phyloP scores from a whole-genome alignment of 2,797 vertebrate species.

The Linurgus olivaceus region DNA sequence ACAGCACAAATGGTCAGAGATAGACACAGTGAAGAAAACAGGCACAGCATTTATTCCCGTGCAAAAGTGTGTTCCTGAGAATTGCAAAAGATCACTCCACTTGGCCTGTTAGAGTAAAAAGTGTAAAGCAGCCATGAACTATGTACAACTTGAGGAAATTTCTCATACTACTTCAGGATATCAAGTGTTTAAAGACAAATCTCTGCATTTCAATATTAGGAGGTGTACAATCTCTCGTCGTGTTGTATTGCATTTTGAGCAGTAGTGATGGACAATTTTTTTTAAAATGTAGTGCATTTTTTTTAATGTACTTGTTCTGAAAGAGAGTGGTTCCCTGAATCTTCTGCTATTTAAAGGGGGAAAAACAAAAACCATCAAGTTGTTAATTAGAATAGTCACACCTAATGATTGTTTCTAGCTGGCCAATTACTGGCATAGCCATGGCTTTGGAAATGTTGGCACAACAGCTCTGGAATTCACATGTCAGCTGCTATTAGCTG shows the following conservation, averaged over 20 bases:
- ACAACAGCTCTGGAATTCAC: not conserved
- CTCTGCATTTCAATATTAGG: not conserved
- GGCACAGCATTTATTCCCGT: not conserved
- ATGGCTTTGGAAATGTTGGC: not conserved
- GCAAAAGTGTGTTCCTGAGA: not conserved
- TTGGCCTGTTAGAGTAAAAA: not conserved
- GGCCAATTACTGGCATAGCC: not conserved
- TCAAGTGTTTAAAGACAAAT: not conserved
- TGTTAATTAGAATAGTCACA: rapidly evolving
- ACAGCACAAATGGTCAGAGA: not conserved
- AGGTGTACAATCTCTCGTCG: not conserved
- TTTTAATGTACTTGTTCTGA: not conserved
- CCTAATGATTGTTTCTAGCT: not conserved
- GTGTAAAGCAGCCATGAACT: not conserved
- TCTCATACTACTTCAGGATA: not conserved
- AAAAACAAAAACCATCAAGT: not conserved
- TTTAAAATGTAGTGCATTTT: not conserved
- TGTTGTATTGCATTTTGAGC: not conserved
- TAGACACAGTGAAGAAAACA: not conserved
- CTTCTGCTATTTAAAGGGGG: not conserved
- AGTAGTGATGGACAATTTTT: not conserved
- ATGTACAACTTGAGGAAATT: not conserved
- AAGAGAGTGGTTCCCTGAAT: not conserved
- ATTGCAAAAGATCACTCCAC: not conserved
- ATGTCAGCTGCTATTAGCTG: not conserved